phyloP scores from a whole-genome alignment of 2,113 vertebrate species.

The Hemicordylus capensis region DNA sequence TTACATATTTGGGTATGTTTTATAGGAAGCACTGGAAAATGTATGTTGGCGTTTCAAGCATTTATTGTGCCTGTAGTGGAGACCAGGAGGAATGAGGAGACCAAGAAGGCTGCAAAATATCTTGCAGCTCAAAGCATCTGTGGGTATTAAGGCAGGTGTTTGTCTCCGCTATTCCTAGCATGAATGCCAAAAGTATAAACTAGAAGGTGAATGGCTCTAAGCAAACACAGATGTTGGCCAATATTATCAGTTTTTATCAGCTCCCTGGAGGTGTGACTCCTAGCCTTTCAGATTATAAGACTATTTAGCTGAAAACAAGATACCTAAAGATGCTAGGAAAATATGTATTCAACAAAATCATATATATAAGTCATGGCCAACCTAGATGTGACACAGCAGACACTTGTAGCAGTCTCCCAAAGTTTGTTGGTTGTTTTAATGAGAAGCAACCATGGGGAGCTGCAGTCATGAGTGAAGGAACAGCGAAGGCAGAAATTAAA shows the following conservation, averaged over 20 bases:
- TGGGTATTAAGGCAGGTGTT: slow-evolving; percentile 1
- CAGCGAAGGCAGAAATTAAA: neutral
- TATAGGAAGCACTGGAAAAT: neutral
- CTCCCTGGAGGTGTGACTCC: neutral
- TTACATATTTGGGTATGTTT: neutral
- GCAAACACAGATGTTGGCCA: neutral
- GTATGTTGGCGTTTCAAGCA: neutral
- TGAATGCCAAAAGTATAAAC: neutral
- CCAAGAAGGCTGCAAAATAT: neutral
- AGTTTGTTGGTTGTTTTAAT: neutral
- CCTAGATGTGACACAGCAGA: neutral
- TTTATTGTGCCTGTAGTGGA: neutral
- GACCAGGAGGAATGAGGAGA: neutral
- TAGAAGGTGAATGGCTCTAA: neutral
- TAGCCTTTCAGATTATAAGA: neutral
- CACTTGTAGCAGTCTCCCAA: neutral
- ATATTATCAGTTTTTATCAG: neutral
- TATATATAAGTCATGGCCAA: neutral
- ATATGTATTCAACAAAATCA: neutral
- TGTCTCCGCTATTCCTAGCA: neutral
- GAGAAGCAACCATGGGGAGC: neutral
- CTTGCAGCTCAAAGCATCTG: neutral
- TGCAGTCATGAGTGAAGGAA: neutral
- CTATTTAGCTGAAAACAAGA: neutral
- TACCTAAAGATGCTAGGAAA: neutral